These are phyloP conservation scores for Hormaphis cornu DNA, from an alignment of 1,140 invertebrate species.

Conservation along the genomic window DNA sequence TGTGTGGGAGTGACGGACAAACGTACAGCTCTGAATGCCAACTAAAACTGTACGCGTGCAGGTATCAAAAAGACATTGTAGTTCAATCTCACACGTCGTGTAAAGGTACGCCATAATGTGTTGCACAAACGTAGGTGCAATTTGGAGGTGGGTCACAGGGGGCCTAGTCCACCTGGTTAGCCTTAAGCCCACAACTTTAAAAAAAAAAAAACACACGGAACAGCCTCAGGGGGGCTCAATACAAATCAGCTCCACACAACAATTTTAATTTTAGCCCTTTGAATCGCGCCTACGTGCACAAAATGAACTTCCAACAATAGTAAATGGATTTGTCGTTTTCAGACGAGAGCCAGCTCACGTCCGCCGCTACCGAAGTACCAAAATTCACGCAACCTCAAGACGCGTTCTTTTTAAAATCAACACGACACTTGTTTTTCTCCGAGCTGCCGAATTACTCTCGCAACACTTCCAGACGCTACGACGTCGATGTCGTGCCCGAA, in stretches of 20 bases:
- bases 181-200: no score
- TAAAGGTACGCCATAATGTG: slow-evolving; percentile 49
- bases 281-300: no score
- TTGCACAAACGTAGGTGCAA: no score
- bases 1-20: slow-evolving; percentile 66
- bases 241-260: no score
- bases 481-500: not conserved
- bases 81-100: slow-evolving; percentile 68
- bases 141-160: no score
- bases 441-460: not conserved
- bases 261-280: no score
- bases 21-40: slow-evolving; percentile 70
- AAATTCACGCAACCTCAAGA: slow-evolving; percentile 69
- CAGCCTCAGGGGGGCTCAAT: no score
- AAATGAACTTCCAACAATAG: no score
- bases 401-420: slow-evolving; percentile 65
- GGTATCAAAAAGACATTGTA: slow-evolving; percentile 66
- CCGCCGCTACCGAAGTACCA: slow-evolving; percentile 62
- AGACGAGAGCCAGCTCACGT: slow-evolving; percentile 35
- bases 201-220: no score
- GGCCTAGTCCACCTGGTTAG: no score
- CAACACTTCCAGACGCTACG: not conserved
- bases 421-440: slow-evolving; percentile 59
- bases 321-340: not conserved
- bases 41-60: slow-evolving; percentile 54